Evolutionary conservation across 2,888 invertebrate genomes (phyloP), one percentile per base, ranked within the genome.

Genomic region (Stomorhina lunata): DNA sequence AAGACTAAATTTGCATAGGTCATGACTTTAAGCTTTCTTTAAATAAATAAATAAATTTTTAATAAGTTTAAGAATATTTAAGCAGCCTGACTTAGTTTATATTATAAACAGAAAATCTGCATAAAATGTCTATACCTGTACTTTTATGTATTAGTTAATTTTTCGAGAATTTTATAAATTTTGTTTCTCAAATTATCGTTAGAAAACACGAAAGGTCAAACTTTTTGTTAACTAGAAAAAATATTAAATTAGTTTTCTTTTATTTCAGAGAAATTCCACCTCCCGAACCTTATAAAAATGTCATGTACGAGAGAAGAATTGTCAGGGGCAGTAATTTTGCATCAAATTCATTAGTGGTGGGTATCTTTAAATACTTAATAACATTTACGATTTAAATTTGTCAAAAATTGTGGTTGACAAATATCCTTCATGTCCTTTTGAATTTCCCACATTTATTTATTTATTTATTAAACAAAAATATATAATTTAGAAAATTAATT

Each of bases 231-330:
- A 77, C 48, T 72, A 12, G n/a, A 25, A 61, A n/a, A n/a, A n/a
- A n/a, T n/a, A 53, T 68, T 66, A 81, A 63, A 50, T 72, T 34
- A 68, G 15, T 48, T 61, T 76, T 69, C 55, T 61, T 80, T 66
- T 61, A 15, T 88, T 88, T 15, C 85, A 91, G 90, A 78, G 90
- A 90, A 85, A 83, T 86, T 69, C 88, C 87, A 65, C 88, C 88
- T 65, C 85, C 86, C 43, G 90, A 90, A 87, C 92, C 93, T 9
- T 95, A 95, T 90, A 94, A 94, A 87, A 98, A 98, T 92, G 93
- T 98, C 89, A 98, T 97, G 97, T 96, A 95, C 92, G 98, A 98
- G 90, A 94, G 95, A 88, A 93, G 97, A 87, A 95, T 98, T 76
- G 94, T 95, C 86, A 94, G 97, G 86, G 98, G 97, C 86, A 96